A percentile compares a stretch with the other conserved stretches of the same genome.
phyloP scores from a whole-genome alignment of 1,140 invertebrate species.

The Microplitis demolitor region DNA sequence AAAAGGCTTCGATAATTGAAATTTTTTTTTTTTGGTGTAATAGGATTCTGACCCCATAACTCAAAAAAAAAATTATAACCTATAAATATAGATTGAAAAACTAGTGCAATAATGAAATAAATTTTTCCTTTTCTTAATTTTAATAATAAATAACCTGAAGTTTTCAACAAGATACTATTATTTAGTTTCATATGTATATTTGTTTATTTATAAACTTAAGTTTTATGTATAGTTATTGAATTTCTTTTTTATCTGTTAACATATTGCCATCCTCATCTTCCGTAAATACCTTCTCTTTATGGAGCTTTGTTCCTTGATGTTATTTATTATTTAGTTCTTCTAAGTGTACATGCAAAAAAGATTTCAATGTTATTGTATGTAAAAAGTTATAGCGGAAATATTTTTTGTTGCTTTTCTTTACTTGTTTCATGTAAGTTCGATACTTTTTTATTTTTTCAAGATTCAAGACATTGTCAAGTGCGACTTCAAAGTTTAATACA shows the following conservation, averaged over 20 bases:
- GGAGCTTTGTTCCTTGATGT: slow-evolving; percentile 10
- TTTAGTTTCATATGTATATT: slow-evolving; percentile 36
- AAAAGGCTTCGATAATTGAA: too few relatives aligned
- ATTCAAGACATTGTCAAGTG: too few relatives aligned
- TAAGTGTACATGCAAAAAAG: not conserved
- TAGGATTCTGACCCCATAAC: too few relatives aligned
- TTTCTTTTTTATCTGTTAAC: slow-evolving; percentile 31
- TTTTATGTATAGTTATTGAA: slow-evolving; percentile 56
- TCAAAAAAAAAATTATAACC: not conserved
- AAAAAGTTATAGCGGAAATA: not conserved
- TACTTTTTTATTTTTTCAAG: too few relatives aligned
- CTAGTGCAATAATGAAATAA: not conserved
- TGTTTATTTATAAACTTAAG: slow-evolving; percentile 58
- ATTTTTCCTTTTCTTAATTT: too few relatives aligned
- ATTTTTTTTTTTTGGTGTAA: too few relatives aligned
- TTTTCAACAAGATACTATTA: not conserved
- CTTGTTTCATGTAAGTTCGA: too few relatives aligned
- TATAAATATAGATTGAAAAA: slow-evolving; percentile 5
- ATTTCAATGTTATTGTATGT: not conserved
- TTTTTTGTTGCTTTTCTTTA: too few relatives aligned
- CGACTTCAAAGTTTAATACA: too few relatives aligned
- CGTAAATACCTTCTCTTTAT: slow-evolving; percentile 29
- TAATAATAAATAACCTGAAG: too few relatives aligned
- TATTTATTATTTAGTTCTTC: not conserved
- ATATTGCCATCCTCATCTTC: slow-evolving; percentile 27